Conservation (phyloP, 2,113 vertebrate genomes). For the Anguilla japonica region DNA sequence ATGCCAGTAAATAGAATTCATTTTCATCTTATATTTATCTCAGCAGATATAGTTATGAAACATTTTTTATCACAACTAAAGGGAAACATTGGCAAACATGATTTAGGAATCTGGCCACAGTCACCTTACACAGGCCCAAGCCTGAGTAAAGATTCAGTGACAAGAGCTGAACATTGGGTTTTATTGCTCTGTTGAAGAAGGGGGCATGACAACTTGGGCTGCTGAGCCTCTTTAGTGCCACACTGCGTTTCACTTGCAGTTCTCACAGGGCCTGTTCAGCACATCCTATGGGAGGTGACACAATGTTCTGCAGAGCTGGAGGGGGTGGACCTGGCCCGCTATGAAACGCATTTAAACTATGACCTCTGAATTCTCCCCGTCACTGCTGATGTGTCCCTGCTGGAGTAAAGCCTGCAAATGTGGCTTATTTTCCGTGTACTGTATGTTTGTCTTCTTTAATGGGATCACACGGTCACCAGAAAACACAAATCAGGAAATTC, state of each 20-base stretch:
- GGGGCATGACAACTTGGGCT: too few relatives aligned
- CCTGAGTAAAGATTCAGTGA: background rate
- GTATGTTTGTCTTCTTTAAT: constrained; percentile 9
- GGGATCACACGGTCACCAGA: constrained; percentile 5
- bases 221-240: background rate
- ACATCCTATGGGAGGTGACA: constrained; percentile 12
- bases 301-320: constrained; percentile 25
- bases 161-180: background rate
- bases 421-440: background rate
- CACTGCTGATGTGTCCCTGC: constrained; percentile 27
- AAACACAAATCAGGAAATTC: constrained; percentile 6
- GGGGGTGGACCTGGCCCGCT: constrained; percentile 17
- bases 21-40: too few relatives aligned
- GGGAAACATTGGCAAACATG: background rate
- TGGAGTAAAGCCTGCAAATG: constrained; percentile 8
- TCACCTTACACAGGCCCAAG: background rate
- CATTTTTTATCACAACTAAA: background rate
- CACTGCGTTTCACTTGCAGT: background rate
- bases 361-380: constrained; percentile 34
- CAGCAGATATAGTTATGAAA: too few relatives aligned
- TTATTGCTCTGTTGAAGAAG: background rate
- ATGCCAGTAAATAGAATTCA: too few relatives aligned
- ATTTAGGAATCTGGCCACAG: background rate
- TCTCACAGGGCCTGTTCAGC: background rate
- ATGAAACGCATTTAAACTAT: constrained; percentile 12